A percentile compares a stretch with the other conserved stretches of the same genome.
These are phyloP conservation scores for Cottus gobio DNA, from an alignment of 2,113 vertebrate genomes.

Conservation along the genomic window DNA sequence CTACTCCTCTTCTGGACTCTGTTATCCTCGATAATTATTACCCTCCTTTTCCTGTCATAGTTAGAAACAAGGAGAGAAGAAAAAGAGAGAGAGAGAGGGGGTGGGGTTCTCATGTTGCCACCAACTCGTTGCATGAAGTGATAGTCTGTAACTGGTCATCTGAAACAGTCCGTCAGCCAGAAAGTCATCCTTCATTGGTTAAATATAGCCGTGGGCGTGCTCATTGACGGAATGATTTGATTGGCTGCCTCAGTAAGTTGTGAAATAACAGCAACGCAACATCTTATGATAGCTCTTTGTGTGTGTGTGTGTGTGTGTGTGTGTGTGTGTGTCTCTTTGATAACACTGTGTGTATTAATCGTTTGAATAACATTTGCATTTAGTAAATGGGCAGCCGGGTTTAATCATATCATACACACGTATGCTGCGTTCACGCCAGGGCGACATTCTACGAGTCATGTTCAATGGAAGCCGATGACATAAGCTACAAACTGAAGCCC, in stretches of 20 bases:
- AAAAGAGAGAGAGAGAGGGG: neutral
- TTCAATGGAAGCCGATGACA: neutral
- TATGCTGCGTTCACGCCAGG: neutral
- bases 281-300: constrained; percentile 24
- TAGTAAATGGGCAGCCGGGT: neutral
- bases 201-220: constrained; percentile 52
- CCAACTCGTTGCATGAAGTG: constrained; percentile 39
- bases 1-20: constrained; percentile 55
- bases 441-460: neutral
- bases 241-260: constrained; percentile 58
- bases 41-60: constrained; percentile 21
- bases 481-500: neutral
- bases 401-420: neutral
- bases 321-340: neutral
- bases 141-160: constrained; percentile 57
- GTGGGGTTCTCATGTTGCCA: constrained; percentile 33
- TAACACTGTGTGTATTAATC: neutral
- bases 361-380: constrained; percentile 38
- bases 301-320: neutral
- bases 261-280: constrained; percentile 38
- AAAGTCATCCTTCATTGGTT: constrained; percentile 61
- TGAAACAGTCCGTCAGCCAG: constrained; percentile 52
- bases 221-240: constrained; percentile 54
- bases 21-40: constrained; percentile 66
- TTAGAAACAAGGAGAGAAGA: constrained; percentile 18